A percentile compares a stretch with the other conserved stretches of the same genome.
These are phyloP conservation scores for Beris chalybata DNA, from an alignment of 2,888 invertebrate genomes.

Conservation along the genomic window DNA sequence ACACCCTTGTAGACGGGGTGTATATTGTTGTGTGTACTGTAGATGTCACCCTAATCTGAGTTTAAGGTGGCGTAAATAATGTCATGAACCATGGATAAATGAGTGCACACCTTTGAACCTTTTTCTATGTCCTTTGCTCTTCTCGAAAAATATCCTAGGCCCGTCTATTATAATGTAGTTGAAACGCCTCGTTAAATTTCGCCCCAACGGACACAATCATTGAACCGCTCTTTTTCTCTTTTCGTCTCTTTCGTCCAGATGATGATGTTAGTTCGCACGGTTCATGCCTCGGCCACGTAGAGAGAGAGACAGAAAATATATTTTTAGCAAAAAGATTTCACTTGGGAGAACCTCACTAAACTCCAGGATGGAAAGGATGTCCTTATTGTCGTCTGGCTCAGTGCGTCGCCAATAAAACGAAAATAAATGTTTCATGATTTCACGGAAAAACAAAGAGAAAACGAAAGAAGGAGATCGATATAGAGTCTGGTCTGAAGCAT, in stretches of 20 bases:
- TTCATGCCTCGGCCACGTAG: background rate
- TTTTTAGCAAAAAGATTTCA: background rate
- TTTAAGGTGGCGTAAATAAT: slow-evolving; percentile 22
- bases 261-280: slow-evolving; percentile 17
- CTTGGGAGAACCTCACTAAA: background rate
- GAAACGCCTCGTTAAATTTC: slow-evolving; percentile 23
- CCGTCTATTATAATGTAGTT: slow-evolving; percentile 8
- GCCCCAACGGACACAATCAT: slow-evolving; percentile 14
- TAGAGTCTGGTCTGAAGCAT: slow-evolving; percentile 21
- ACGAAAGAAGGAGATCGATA: background rate
- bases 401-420: slow-evolving; percentile 4
- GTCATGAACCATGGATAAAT: background rate
- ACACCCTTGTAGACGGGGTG: slow-evolving; percentile 23
- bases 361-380: background rate
- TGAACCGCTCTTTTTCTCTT: slow-evolving; percentile 18
- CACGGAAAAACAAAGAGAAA: background rate
- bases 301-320: background rate
- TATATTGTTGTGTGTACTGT: background rate
- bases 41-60: background rate
- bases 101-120: background rate
- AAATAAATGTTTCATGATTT: slow-evolving; percentile 26
- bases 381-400: slow-evolving; percentile 3
- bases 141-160: background rate
- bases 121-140: background rate
- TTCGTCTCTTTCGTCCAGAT: background rate